phyloP scores from a whole-genome alignment of 2,888 invertebrate species.

The Micropterix aruncella region DNA sequence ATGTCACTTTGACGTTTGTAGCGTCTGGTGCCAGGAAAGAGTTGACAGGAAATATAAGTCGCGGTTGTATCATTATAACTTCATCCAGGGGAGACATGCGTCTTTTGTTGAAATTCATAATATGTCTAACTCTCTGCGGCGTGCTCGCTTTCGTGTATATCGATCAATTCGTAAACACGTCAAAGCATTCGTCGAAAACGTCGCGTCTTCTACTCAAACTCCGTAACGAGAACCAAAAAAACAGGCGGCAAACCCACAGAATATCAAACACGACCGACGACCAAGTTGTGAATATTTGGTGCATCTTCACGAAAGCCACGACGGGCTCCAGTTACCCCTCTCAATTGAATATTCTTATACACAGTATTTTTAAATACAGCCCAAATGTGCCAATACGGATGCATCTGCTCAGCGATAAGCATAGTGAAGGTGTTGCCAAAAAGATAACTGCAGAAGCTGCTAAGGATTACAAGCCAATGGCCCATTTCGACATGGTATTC shows the following conservation, averaged over 20 bases:
- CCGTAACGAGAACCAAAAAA: neutral
- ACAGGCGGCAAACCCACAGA: neutral
- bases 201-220: neutral
- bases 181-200: neutral
- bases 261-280: neutral
- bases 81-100: too few species aligned
- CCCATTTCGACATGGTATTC: conserved; percentile 30
- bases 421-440: conserved; percentile 38
- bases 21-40: too few species aligned
- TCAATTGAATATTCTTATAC: conserved; percentile 5
- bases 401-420: conserved; percentile 46
- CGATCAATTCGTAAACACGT: neutral
- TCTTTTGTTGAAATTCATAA: neutral
- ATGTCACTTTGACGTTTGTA: too few species aligned
- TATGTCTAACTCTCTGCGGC: neutral
- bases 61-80: too few species aligned
- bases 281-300: conserved; percentile 4
- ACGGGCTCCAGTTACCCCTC: neutral
- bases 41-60: too few species aligned
- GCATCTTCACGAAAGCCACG: conserved; percentile 6
- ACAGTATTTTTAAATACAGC: conserved; percentile 4
- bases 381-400: conserved; percentile 33
- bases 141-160: neutral
- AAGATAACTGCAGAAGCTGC: conserved; percentile 27
- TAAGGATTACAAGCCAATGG: conserved; percentile 21